Conservation (phyloP, 2,888 invertebrate species). For the Ophion slaviceki region DNA sequence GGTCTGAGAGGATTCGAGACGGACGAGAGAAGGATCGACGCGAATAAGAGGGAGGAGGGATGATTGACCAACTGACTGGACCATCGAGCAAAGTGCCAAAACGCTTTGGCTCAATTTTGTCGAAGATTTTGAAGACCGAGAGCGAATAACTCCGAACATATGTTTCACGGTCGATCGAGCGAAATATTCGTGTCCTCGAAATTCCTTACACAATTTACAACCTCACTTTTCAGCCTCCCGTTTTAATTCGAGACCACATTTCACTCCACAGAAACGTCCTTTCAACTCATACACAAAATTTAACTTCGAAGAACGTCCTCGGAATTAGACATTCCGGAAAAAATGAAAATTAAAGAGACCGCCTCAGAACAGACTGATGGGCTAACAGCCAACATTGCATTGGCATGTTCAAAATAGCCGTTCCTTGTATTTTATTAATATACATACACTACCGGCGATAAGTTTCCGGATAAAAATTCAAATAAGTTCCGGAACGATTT, state of each 20-base stretch:
- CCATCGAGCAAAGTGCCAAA: conserved; percentile 23
- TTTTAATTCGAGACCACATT: neutral
- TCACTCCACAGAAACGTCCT: neutral
- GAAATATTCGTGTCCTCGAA: conserved; percentile 5
- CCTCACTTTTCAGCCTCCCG: conserved; percentile 2
- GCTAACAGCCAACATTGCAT: neutral
- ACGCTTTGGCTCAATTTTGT: conserved; percentile 46
- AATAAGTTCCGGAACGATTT: too few species aligned
- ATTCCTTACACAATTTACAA: neutral
- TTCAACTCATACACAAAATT: neutral
- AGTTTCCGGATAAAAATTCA: too few species aligned
- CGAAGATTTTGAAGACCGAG: conserved; percentile 36
- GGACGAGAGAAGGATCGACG: neutral
- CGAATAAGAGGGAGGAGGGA: neutral
- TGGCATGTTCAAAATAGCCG: neutral
- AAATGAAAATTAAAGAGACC: neutral
- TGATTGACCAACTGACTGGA: conserved; percentile 28
- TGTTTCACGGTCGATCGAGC: conserved; percentile 8
- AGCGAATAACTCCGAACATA: conserved; percentile 27
- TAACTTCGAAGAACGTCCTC: neutral
- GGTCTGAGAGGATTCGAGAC: neutral
- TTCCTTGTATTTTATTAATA: neutral
- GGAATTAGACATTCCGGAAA: too few species aligned
- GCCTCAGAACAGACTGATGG: neutral
- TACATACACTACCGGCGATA: too few species aligned